These are phyloP conservation scores for Natrix natrix DNA, from an alignment of 2,797 vertebrate species.

Conservation along the genomic window DNA sequence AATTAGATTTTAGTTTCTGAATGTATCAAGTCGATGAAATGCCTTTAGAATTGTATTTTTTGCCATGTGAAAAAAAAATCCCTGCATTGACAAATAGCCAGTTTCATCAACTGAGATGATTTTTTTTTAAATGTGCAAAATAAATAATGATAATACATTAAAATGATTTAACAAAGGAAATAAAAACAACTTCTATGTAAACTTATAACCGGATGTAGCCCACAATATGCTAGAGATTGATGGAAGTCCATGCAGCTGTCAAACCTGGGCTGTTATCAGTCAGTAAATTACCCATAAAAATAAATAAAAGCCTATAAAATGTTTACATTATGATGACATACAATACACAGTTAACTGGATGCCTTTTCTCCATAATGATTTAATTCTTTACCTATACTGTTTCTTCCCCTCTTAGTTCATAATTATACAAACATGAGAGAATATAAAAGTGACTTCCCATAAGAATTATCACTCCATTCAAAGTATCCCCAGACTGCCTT, in stretches of 20 bases:
- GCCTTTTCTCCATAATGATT: neutral
- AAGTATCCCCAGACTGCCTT: slow-evolving; percentile 27
- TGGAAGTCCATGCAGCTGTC: neutral
- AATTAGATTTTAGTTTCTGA: slow-evolving; percentile 44
- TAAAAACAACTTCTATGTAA: neutral
- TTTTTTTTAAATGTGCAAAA: slow-evolving; percentile 23
- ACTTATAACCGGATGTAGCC: slow-evolving; percentile 39
- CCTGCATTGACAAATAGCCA: slow-evolving; percentile 38
- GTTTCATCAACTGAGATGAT: slow-evolving; percentile 22
- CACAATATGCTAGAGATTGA: slow-evolving; percentile 20
- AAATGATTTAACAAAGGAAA: slow-evolving; percentile 25
- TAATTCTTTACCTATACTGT: slow-evolving; percentile 6
- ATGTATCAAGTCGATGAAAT: slow-evolving; percentile 42
- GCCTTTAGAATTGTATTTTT: slow-evolving; percentile 31
- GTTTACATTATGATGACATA: neutral
- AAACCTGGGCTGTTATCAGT: neutral
- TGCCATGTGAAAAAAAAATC: slow-evolving; percentile 48
- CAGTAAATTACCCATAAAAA: neutral
- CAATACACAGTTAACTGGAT: neutral
- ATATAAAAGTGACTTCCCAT: neutral
- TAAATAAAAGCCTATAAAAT: neutral
- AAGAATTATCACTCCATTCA: neutral
- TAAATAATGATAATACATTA: neutral
- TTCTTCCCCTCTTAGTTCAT: neutral
- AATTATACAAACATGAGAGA: neutral